Percentiles rank a stretch among this genome's conserved stretches.
These are phyloP conservation scores for Hippocampus abdominalis DNA, from an alignment of 2,113 vertebrate genomes.

Conservation along the genomic window DNA sequence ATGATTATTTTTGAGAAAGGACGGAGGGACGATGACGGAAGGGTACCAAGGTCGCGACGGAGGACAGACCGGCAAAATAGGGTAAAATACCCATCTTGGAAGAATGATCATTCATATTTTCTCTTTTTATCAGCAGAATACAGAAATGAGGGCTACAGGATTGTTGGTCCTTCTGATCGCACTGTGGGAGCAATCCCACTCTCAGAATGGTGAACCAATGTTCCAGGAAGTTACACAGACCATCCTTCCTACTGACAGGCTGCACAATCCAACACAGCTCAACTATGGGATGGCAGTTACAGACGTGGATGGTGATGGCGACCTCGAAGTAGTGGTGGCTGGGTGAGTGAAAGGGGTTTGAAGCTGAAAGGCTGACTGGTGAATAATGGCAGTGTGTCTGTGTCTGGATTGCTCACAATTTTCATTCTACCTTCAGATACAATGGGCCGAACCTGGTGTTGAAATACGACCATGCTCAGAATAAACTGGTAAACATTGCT, in stretches of 20 bases:
- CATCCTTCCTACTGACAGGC: conserved; percentile 80
- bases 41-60: too few species aligned
- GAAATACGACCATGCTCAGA: conserved; percentile 78
- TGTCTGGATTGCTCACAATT: background rate
- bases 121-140: conserved; percentile 11
- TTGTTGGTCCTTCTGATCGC: conserved; percentile 68
- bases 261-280: conserved; percentile 88
- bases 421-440: conserved; percentile 72
- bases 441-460: conserved; percentile 91
- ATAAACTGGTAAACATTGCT: conserved; percentile 83
- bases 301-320: conserved; percentile 85
- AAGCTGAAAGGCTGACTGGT: background rate
- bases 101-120: background rate
- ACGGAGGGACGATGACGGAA: too few species aligned
- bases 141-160: conserved; percentile 61
- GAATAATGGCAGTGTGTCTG: background rate
- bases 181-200: conserved; percentile 60
- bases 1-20: too few species aligned
- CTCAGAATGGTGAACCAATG: conserved; percentile 78
- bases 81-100: too few species aligned
- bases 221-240: conserved; percentile 76
- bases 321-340: conserved; percentile 89
- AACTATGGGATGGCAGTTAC: conserved; percentile 95
- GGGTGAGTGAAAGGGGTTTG: conserved; percentile 74
- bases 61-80: too few species aligned